Base-by-base conservation (phyloP, 2,888 invertebrate genomes). In the Ophioninae sp. region DNA sequence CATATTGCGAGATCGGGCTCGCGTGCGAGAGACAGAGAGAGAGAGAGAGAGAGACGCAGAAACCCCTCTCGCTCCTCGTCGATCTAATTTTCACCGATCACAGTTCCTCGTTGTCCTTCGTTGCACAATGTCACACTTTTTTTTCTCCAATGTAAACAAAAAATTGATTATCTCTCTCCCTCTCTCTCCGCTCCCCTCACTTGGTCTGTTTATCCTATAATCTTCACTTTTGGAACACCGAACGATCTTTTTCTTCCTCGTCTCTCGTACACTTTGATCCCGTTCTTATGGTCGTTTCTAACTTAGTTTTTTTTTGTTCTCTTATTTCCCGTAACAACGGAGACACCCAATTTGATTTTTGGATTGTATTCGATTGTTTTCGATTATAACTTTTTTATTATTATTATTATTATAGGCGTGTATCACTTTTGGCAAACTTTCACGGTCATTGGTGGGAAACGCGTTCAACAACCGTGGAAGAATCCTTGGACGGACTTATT, bases 401-500 rank as follows among this genome's bases (percentile, higher is more conserved):
- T 71, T 68, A 73, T 73, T 73, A 44, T 44, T 37, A 64, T 56
- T 56, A 39, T 64, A 56, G 59, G 39, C 51, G 65, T 61, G 64
- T 74, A 79, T 77, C 77, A 78, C 69, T 83, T 59, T 84, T 59
- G 73, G 51, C 75, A 73, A 23, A 63, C 58, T 77, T 81, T 75
- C 72, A 71, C 74, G 74, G 79, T 75, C 63, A 44, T 63, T 51
- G 68, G 76, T 74, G 64, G 69, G 58, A 30, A 0, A 44, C 44
- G 13, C 44, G 44, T 44, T 44, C 68, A 65, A 78, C n/a, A 79
- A 75, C 79, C 79, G 82, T 59, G 44, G 39, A 65, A 83, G 30
- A 85, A 85, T 89, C 88, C 88, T 89, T 91, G 91, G 91, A 90
- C 91, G 91, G 91, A 91, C 71, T 71, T 69, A n/a, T 41, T n/a